These are phyloP conservation scores for Sphyrna mokarran DNA, from an alignment of 2,113 vertebrate species.

Conservation along the genomic window DNA sequence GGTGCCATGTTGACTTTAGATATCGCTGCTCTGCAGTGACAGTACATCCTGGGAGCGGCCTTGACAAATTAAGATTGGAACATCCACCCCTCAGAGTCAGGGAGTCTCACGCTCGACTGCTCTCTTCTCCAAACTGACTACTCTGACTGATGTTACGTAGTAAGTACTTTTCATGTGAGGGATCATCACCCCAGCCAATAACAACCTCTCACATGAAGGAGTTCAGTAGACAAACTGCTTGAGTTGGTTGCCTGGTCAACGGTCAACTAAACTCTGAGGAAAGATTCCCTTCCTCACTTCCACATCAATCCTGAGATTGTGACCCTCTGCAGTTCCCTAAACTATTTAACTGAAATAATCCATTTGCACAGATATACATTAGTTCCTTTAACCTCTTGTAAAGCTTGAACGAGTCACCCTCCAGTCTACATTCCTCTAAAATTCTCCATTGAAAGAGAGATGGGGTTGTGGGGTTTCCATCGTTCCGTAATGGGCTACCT, in stretches of 20 bases:
- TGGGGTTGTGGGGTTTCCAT: too few relatives aligned
- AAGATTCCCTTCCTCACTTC: background rate
- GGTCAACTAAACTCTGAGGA: background rate
- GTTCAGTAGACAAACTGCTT: background rate
- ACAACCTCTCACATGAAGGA: background rate
- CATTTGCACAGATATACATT: background rate
- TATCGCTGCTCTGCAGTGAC: too few relatives aligned
- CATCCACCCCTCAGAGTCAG: too few relatives aligned
- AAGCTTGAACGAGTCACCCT: background rate
- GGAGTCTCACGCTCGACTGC: too few relatives aligned
- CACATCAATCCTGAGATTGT: background rate
- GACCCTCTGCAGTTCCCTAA: background rate
- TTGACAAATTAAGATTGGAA: too few relatives aligned
- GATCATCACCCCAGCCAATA: background rate
- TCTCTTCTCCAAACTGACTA: too few relatives aligned
- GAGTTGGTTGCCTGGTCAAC: background rate
- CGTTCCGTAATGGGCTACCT: background rate
- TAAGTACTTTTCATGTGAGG: background rate
- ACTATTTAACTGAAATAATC: background rate
- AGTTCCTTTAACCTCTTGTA: background rate
- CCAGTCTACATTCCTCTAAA: background rate
- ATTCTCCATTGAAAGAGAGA: background rate
- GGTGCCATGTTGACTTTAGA: too few relatives aligned
- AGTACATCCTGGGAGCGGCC: too few relatives aligned
- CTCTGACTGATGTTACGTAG: background rate